These are phyloP conservation scores for Dendrolimus houi DNA, from an alignment of 2,888 invertebrate species.

Conservation along the genomic window DNA sequence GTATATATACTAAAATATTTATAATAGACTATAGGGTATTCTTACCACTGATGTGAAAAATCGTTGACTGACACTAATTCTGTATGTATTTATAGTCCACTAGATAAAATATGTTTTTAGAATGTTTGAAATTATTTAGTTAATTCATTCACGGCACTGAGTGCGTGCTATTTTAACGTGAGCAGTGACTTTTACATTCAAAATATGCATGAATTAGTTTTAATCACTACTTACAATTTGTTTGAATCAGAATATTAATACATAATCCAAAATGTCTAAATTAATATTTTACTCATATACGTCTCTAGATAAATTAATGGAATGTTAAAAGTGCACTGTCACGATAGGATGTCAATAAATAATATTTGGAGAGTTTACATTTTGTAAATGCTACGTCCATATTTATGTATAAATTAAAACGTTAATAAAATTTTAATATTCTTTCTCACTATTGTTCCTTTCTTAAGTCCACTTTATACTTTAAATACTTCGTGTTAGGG, in stretches of 20 bases:
- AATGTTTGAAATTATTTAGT: not conserved
- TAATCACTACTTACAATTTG: too few relatives aligned
- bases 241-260: too few relatives aligned
- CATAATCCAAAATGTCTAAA: too few relatives aligned
- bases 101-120: conserved; percentile 31
- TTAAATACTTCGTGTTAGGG: too few relatives aligned
- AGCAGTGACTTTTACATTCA: conserved; percentile 17
- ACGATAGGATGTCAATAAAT: conserved; percentile 20
- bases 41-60: conserved; percentile 16
- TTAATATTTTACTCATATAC: conserved; percentile 3
- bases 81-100: conserved; percentile 48
- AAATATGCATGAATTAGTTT: not conserved
- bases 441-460: too few relatives aligned
- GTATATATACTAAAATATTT: too few relatives aligned
- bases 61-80: conserved; percentile 54
- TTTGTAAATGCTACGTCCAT: conserved; percentile 56
- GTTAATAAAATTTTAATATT: conserved; percentile 13
- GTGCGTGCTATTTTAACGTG: conserved; percentile 20
- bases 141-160: conserved; percentile 12
- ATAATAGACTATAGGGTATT: conserved; percentile 1
- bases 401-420: conserved; percentile 43
- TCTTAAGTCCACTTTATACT: too few relatives aligned
- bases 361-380: conserved; percentile 12
- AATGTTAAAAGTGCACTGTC: not conserved
- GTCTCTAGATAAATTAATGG: not conserved